A percentile compares a stretch with the other conserved stretches of the same genome.
These are phyloP conservation scores for Caenorhabditis sp. DNA, from an alignment of 2,888 invertebrate species.

Conservation along the genomic window DNA sequence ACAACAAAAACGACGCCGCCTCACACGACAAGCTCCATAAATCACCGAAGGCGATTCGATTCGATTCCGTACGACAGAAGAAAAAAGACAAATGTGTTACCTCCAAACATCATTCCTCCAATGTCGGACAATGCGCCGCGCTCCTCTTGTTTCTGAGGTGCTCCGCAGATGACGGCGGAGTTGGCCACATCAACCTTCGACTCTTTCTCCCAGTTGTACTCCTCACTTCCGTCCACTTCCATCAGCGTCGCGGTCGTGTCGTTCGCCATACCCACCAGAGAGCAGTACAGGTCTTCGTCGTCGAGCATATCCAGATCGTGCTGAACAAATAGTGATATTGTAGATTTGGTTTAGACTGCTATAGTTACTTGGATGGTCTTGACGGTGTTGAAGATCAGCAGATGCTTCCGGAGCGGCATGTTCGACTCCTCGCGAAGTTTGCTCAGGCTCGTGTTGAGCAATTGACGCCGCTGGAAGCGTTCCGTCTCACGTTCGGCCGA, in stretches of 20 bases:
- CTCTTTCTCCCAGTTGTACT: slow-evolving; percentile 42
- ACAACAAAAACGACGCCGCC: slow-evolving; percentile 23
- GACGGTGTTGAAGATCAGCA: slow-evolving; percentile 69
- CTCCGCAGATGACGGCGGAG: slow-evolving; percentile 42
- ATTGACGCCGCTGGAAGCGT: slow-evolving; percentile 62
- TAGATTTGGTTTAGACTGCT: neutral
- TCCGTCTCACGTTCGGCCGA: slow-evolving; percentile 67
- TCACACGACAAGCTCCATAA: slow-evolving; percentile 46
- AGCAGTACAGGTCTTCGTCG: slow-evolving; percentile 69
- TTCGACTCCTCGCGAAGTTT: slow-evolving; percentile 64
- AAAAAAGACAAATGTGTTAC: slow-evolving; percentile 12
- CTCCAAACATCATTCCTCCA: slow-evolving; percentile 38
- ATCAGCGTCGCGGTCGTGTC: slow-evolving; percentile 51
- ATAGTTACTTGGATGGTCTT: slow-evolving; percentile 65
- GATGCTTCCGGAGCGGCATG: slow-evolving; percentile 68
- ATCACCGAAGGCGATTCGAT: slow-evolving; percentile 16
- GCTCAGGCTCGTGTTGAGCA: slow-evolving; percentile 62
- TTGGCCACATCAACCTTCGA: slow-evolving; percentile 33
- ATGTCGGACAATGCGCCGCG: slow-evolving; percentile 41
- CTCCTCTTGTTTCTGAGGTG: slow-evolving; percentile 59
- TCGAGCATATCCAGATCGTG: slow-evolving; percentile 68
- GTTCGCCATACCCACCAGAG: slow-evolving; percentile 61
- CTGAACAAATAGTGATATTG: too few relatives aligned
- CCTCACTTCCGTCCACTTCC: slow-evolving; percentile 53
- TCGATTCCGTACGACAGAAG: neutral